Evolutionary conservation across 2,888 invertebrate species (phyloP), one percentile per base, ranked within the genome.

Genomic region (Pharmacophagus antenor): DNA sequence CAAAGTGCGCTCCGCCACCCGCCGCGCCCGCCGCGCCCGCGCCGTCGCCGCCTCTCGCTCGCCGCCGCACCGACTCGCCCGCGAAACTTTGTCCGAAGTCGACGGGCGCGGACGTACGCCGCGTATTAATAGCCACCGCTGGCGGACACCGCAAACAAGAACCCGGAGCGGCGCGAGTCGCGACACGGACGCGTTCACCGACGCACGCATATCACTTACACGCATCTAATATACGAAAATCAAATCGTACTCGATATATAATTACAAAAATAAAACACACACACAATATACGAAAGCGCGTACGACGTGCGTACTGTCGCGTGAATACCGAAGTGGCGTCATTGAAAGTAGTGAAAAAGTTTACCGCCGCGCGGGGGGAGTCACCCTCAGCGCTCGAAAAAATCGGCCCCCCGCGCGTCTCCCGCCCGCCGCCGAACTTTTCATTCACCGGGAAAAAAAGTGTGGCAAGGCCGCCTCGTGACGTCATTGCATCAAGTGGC

Each of bases 381-480:
- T 79, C 84, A 84, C 88, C 88, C 88, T 83, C 78, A 69, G 71
- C 79, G 78, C 79, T 81, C 82, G 83, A 87, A 89, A 90, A 90
- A 91, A 88, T 84, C 84, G 69, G 79, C 73, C 84, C 88, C 87
- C 83, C 86, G 79, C 85, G 79, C 79, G 85, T 83, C 85, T 64
- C 77, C 83, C 82, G 87, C 80, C 89, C 87, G 87, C 88, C 88
- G 85, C 89, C 88, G 83, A 92, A 92, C 91, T 92, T 92, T 92
- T 92, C 93, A 93, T 93, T 93, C 92, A 91, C 88, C 77, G 84
- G 84, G 85, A 84, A 90, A 91, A 91, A 91, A 91, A 91, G 90
- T 90, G 91, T 91, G 91, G 91, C 91, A 91, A 91, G 91, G 91
- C 90, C 90, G 81, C 76, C 55, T 77, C 76, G 88, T 89, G 88